Percentiles rank a stretch among this genome's conserved stretches.
Evolutionary conservation across 2,113 vertebrate genomes (phyloP).

Genomic region (Platysternon megacephalum): DNA sequence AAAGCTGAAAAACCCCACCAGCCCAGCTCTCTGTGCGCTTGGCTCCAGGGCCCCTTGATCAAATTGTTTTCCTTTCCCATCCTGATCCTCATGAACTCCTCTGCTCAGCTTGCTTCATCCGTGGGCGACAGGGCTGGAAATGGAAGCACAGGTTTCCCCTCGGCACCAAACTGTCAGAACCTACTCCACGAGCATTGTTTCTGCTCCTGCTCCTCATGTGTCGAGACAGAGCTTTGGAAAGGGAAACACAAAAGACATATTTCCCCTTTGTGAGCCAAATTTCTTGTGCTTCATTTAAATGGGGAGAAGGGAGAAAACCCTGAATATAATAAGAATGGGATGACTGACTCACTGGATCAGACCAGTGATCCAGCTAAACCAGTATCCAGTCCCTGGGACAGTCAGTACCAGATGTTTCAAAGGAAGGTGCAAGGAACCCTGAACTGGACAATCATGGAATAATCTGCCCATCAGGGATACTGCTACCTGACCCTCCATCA

Average conservation of each 20-base stretch:
- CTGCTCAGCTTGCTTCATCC: slow-evolving; percentile 25
- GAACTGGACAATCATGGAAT: background rate
- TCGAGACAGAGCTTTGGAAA: background rate
- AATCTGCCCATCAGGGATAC: background rate
- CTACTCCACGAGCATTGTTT: background rate
- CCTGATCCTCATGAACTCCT: slow-evolving; percentile 56
- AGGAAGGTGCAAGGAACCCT: background rate
- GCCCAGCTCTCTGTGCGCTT: slow-evolving; percentile 43
- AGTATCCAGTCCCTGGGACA: background rate
- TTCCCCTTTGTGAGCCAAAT: background rate
- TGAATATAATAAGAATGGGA: background rate
- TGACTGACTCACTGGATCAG: background rate
- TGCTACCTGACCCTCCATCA: background rate
- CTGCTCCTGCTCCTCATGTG: background rate
- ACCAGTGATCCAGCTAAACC: background rate
- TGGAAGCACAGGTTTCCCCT: slow-evolving; percentile 66
- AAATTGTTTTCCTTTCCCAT: slow-evolving; percentile 78
- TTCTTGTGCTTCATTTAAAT: background rate
- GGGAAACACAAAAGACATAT: slow-evolving; percentile 38
- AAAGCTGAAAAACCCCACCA: slow-evolving; percentile 77
- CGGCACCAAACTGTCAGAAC: slow-evolving; percentile 62
- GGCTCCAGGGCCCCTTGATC: slow-evolving; percentile 76
- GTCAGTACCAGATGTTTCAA: background rate
- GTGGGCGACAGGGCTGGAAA: slow-evolving; percentile 76
- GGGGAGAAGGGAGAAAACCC: background rate